Conservation (phyloP, 2,888 invertebrate species). For the Sericinus montela region DNA sequence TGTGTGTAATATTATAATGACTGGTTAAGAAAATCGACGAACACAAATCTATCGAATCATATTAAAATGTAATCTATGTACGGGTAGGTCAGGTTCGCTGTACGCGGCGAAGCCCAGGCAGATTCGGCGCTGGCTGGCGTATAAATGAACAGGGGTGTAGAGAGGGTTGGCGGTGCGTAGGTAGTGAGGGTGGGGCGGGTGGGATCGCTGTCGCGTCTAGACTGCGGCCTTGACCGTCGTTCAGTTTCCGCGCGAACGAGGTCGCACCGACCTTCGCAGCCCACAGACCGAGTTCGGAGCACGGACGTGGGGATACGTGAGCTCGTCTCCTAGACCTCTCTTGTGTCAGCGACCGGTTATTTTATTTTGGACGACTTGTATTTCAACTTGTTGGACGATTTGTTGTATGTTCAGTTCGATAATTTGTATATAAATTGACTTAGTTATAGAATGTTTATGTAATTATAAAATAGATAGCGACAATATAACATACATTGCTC, state of each 20-base stretch:
- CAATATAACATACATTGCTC: too few species aligned
- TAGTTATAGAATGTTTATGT: too few species aligned
- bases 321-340: slow-evolving; percentile 1
- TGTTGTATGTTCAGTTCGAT: too few species aligned
- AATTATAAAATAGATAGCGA: too few species aligned
- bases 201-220: slow-evolving; percentile 58
- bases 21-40: not conserved
- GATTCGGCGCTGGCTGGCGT: slow-evolving; percentile 45
- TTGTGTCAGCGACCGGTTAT: slow-evolving; percentile 24
- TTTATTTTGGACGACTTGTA: not conserved
- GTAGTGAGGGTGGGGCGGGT: slow-evolving; percentile 29
- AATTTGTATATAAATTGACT: too few species aligned
- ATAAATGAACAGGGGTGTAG: slow-evolving; percentile 45
- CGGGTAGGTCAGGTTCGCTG: slow-evolving; percentile 50
- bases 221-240: slow-evolving; percentile 73
- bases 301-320: slow-evolving; percentile 10
- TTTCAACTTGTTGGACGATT: not conserved
- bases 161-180: slow-evolving; percentile 31
- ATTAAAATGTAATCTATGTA: slow-evolving; percentile 10
- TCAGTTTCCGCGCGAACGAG: slow-evolving; percentile 70
- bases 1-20: slow-evolving; percentile 11
- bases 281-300: slow-evolving; percentile 60
- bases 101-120: slow-evolving; percentile 48
- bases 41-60: not conserved
- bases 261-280: slow-evolving; percentile 61